Evolutionary conservation across 2,888 invertebrate species (phyloP).

Genomic region (Yponomeuta evonymella): DNA sequence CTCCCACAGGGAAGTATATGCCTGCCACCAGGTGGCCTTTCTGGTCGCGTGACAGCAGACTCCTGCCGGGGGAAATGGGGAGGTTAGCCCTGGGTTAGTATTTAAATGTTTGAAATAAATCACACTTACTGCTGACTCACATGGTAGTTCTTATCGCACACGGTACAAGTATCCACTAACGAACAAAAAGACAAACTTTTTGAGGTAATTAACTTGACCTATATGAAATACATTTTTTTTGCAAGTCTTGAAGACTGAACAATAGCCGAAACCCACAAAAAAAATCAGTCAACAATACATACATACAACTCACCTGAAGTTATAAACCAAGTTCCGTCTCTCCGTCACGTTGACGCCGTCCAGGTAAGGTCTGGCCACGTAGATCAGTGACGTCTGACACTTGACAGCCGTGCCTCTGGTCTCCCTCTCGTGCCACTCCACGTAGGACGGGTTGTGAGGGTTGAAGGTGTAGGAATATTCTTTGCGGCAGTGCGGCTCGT

Average conservation of each 20-base stretch:
- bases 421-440: slow-evolving; percentile 90
- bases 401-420: slow-evolving; percentile 77
- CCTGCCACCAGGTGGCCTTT: slow-evolving; percentile 90
- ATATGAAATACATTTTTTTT: too few relatives aligned
- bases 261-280: too few relatives aligned
- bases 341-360: slow-evolving; percentile 92
- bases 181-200: too few relatives aligned
- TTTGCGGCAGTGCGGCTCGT: slow-evolving; percentile 84
- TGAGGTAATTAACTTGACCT: too few relatives aligned
- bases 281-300: too few relatives aligned
- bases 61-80: slow-evolving; percentile 56
- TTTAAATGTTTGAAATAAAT: too few relatives aligned
- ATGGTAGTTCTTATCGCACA: too few relatives aligned
- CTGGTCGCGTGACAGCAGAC: slow-evolving; percentile 86
- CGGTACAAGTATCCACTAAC: too few relatives aligned
- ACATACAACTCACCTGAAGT: slow-evolving; percentile 73
- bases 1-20: slow-evolving; percentile 87
- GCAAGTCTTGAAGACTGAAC: too few relatives aligned
- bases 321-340: slow-evolving; percentile 91
- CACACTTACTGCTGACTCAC: too few relatives aligned
- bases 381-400: slow-evolving; percentile 83
- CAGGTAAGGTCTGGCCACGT: slow-evolving; percentile 84
- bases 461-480: slow-evolving; percentile 89
- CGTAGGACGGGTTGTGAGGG: slow-evolving; percentile 81
- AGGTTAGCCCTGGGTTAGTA: not conserved